Base-by-base conservation (phyloP, 2,797 vertebrate species). In the Chloroceryle inda region DNA sequence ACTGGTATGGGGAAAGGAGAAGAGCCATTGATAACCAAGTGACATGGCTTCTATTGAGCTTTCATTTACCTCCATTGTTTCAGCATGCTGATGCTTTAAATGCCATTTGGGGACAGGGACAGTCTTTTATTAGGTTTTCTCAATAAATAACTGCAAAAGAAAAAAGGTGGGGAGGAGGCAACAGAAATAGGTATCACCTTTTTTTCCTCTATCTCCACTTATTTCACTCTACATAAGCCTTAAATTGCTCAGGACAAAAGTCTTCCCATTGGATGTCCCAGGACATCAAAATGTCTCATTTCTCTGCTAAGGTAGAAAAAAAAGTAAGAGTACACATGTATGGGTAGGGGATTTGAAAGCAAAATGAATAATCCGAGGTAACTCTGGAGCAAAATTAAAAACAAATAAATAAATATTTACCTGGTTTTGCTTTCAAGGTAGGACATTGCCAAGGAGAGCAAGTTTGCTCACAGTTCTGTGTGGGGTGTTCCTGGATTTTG, bases 321-420 rank as follows among this genome's bases (percentile, higher is more conserved):
- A 80, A 82, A 38, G 3, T 14, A 86, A 33, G 33, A 44, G 29
- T 37, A 37, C 27, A 73, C 0, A 0, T 73, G 47, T 1, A 1
- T 16, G 11, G 50, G 33, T 56, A 76, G 47, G 45, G 12, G 13
- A 15, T 40, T 53, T 72, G 59, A 81, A 95, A 92, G 73, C 35
- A 93, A 95, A 91, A 89, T 50, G 80, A 89, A 74, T 29, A 64
- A 81, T 40, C 19, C 22, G 63, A 88, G 37, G 45, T 10, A 71
- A 62, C 11, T 44, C 53, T 68, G 38, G 45, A 92, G 50, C n/a
- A 75, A 85, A 92, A 75, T 15, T 90, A 94, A 63, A 88, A 96
- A 61, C 6, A 95, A 83, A 80, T 9, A 83, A 89, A 79, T 13
- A 85, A 89, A 61, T 68, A 85, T 52, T 8, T 13, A 68, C 61